Evolutionary conservation across 2,113 vertebrate genomes (phyloP).

Genomic region (Melanerpes aurifrons): DNA sequence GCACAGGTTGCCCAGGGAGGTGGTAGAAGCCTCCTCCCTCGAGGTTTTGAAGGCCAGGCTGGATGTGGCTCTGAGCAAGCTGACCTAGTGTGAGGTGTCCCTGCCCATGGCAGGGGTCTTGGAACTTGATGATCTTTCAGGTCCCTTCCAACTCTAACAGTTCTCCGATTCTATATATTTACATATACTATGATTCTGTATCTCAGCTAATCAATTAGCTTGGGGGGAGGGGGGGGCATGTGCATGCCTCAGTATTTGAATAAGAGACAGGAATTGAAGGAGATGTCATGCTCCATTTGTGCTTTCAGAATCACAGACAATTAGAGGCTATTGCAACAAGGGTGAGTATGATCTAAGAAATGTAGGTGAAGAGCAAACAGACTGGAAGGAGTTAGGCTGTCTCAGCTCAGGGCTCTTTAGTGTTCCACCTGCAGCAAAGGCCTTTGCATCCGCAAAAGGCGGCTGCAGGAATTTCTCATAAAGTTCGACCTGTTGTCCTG

Average conservation of each 20-base stretch:
- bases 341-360: neutral
- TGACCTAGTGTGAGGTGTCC: too few relatives aligned
- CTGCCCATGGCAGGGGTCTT: too few relatives aligned
- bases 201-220: neutral
- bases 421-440: neutral
- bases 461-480: constrained; percentile 48
- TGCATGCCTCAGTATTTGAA: neutral
- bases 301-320: constrained; percentile 9
- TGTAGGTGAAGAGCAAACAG: neutral
- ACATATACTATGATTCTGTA: too few relatives aligned
- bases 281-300: neutral
- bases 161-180: too few relatives aligned
- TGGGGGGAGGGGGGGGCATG: neutral
- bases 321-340: neutral
- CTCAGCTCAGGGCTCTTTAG: neutral
- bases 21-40: too few relatives aligned
- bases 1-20: too few relatives aligned
- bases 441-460: constrained; percentile 11
- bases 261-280: neutral
- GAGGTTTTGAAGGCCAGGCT: too few relatives aligned
- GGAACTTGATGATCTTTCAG: too few relatives aligned
- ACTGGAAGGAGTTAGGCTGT: neutral
- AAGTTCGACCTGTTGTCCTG: constrained; percentile 51
- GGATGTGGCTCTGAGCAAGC: too few relatives aligned
- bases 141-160: too few relatives aligned